Base-by-base conservation (phyloP, 2,888 invertebrate genomes). In the Polyommatus icarus region DNA sequence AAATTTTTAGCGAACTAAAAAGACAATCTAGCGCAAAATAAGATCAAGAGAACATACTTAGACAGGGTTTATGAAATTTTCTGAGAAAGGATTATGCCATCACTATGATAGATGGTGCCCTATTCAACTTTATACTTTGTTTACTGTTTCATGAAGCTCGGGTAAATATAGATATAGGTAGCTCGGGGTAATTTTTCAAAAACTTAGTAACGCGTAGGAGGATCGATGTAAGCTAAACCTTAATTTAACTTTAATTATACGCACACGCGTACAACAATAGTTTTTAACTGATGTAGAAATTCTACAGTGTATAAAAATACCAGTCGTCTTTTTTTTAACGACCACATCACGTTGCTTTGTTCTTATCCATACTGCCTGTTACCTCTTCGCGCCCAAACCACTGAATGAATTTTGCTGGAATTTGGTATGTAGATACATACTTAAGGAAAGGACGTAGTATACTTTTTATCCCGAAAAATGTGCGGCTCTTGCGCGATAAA, bases 31-130 rank as follows among this genome's bases (percentile, higher is more conserved):
- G 24, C 67, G 20, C 15, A 32, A 32, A 67, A 29, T 67, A 29
- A 6, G 15, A 12, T 15, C 12, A 29, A 29, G 15, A 29, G 24
- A 67, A 67, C 54, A 18, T 12, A 18, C 15, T 67, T 67, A 67
- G 5, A 18, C 29, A 32, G 67, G 32, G 67, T 67, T 61, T 61
- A 61, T 61, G 24, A 32, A 67, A 67, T 32, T 18, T 67, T 67
- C 29, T 32, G 29, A 67, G 67, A 67, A 67, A 67, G 67, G 29
- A 67, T 67, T 15, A 67, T 32, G 29, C 5, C 18, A 32, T 67
- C 12, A 29, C 29, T 67, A 32, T 67, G 67, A 67, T 67, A 67
- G 32, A 67, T 67, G 67, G 67, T 67, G 67, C 67, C 67, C 67
- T 32, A 67, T 67, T 67, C 67, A 67, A 67, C 67, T 67, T 67